These are phyloP conservation scores for Morelia viridis DNA, from an alignment of 2,797 vertebrate species.

Conservation along the genomic window DNA sequence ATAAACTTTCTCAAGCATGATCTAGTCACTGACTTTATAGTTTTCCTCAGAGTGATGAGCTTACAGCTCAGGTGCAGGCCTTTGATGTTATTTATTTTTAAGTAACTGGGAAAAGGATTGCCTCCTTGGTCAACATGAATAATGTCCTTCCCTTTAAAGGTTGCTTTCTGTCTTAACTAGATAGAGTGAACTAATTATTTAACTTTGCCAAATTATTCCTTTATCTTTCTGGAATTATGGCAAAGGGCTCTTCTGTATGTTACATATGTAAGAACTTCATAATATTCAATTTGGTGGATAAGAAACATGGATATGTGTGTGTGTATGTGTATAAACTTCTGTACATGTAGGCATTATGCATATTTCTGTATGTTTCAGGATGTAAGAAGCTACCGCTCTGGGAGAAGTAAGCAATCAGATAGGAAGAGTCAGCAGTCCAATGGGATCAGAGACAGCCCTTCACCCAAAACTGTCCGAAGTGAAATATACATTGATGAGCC, in stretches of 20 bases:
- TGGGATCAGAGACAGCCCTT: conserved; percentile 15
- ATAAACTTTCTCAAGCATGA: background rate
- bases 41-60: background rate
- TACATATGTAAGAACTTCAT: background rate
- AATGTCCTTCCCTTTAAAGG: background rate
- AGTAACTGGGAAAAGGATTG: background rate
- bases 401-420: conserved; percentile 4
- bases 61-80: background rate
- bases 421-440: background rate
- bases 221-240: background rate
- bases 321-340: background rate
- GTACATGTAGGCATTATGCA: background rate
- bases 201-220: background rate
- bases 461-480: background rate
- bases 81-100: background rate
- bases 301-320: background rate
- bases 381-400: conserved; percentile 23
- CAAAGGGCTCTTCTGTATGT: background rate
- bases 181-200: background rate
- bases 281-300: background rate
- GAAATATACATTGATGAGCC: conserved; percentile 14
- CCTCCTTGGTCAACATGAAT: background rate
- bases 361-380: conserved; percentile 27
- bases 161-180: background rate
- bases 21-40: background rate